phyloP scores from a whole-genome alignment of 2,888 invertebrate genomes.

The Tyria jacobaeae region DNA sequence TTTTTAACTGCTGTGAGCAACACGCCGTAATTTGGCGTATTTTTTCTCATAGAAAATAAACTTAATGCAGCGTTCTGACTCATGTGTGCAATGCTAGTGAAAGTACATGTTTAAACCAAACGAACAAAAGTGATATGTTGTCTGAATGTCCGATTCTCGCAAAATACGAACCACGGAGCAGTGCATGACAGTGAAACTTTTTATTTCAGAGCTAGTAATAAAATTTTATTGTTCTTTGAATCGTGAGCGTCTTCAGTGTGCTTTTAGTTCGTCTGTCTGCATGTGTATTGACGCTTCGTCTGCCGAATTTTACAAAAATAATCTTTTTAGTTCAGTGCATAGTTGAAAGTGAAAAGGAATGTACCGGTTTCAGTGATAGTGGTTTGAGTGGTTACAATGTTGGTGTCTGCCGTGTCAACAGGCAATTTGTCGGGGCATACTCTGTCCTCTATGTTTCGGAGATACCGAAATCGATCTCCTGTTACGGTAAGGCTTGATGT shows the following conservation, averaged over 20 bases:
- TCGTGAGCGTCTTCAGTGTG: constrained; percentile 47
- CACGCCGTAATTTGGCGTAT: not conserved
- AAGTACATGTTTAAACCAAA: constrained; percentile 65
- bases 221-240: constrained; percentile 55
- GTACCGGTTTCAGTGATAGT: constrained; percentile 49
- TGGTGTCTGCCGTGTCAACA: constrained; percentile 66
- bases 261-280: constrained; percentile 42
- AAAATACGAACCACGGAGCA: constrained; percentile 45
- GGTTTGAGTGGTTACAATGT: constrained; percentile 58
- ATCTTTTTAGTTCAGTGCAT: constrained; percentile 30
- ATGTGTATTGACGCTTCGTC: constrained; percentile 27
- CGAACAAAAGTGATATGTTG: constrained; percentile 60
- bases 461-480: constrained; percentile 62
- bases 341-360: constrained; percentile 42
- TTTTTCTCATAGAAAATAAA: constrained; percentile 19
- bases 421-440: constrained; percentile 68
- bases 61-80: constrained; percentile 32
- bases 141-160: constrained; percentile 46
- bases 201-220: constrained; percentile 52
- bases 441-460: constrained; percentile 74
- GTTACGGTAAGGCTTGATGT: constrained; percentile 59
- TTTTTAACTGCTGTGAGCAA: not conserved
- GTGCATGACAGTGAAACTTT: constrained; percentile 58
- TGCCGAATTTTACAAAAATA: constrained; percentile 12
- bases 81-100: constrained; percentile 54